Evolutionary conservation across 92 coral and sea anemone genomes (phyloP), one percentile per base, ranked within the genome.

Genomic region (Zoanthus sociatus): DNA sequence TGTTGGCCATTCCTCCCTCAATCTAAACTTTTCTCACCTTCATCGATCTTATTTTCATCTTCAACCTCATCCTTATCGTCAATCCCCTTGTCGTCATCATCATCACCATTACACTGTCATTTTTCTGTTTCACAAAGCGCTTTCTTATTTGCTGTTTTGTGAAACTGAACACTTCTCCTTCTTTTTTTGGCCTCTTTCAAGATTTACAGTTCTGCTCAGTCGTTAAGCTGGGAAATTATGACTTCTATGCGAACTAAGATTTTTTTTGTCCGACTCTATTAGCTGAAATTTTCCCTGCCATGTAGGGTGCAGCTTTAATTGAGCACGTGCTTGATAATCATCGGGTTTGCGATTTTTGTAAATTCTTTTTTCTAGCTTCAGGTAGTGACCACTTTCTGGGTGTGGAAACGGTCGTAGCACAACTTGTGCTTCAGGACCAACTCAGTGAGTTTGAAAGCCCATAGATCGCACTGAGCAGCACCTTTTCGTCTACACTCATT

Each of bases 351-450:
- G 54, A 53, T 33, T 30, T 30, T 13, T 2, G 7, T 33, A 0
- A 17, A 30, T 71, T 71, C 18, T 72, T 72, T 72, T 51, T 30
- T 72, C 77, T 72, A 45, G 26, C 17, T 17, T 72, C 77, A 42
- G 77, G 54, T 37, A 72, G 45, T 42, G 53, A 37, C 47, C 77
- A 13, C 77, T 72, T 72, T 72, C 77, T 72, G 77, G 77, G 77
- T 72, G 13, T 72, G 77, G 77, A 30, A 33, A 21, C 17, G 10
- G 77, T 60, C 67, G n/a, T 61, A 7, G 68, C 68, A 14, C 21
- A 18, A 21, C 6, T 17, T 61, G 68, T 61, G 77, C 77, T 13
- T 33, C 77, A 72, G 53, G 53, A 7, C 77, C 20, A 37, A 26
- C 26, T 26, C 77, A 14, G 77, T 72, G 30, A 14, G 54, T 72